These are phyloP conservation scores for Nomada flava DNA, from an alignment of 2,888 invertebrate species.

Conservation along the genomic window DNA sequence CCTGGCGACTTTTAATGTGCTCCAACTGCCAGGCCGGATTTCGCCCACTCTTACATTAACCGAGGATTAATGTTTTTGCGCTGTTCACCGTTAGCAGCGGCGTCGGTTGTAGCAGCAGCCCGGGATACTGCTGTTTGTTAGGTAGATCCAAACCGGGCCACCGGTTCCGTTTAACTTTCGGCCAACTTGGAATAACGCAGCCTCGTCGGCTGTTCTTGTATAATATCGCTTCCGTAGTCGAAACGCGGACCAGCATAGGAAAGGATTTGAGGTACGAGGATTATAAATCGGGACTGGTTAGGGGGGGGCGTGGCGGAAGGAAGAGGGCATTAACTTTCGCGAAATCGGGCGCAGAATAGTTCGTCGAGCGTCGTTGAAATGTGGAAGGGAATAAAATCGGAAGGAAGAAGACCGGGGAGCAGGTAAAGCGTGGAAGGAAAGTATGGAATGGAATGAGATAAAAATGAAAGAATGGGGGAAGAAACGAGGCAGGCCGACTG, in stretches of 20 bases:
- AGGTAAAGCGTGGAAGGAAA: background rate
- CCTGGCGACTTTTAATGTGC: slow-evolving; percentile 46
- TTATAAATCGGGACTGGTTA: slow-evolving; percentile 45
- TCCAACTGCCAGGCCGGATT: slow-evolving; percentile 21
- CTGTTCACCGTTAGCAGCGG: background rate
- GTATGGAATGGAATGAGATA: background rate
- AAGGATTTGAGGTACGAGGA: background rate
- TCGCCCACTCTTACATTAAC: slow-evolving; percentile 34
- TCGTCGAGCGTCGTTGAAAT: slow-evolving; percentile 43
- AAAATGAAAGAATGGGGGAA: background rate
- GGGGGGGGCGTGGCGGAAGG: slow-evolving; percentile 28
- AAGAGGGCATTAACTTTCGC: slow-evolving; percentile 55
- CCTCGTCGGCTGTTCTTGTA: slow-evolving; percentile 39
- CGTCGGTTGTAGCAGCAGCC: background rate
- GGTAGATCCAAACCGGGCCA: slow-evolving; percentile 22
- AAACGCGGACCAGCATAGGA: background rate
- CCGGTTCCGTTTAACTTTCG: slow-evolving; percentile 46
- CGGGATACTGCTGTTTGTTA: slow-evolving; percentile 31
- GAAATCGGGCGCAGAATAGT: slow-evolving; percentile 39
- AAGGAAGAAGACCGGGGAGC: slow-evolving; percentile 6
- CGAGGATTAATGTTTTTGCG: slow-evolving; percentile 38
- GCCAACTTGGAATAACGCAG: slow-evolving; percentile 32
- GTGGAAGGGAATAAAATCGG: slow-evolving; percentile 51
- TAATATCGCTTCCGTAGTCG: slow-evolving; percentile 51
- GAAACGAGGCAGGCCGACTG: slow-evolving; percentile 19